Percentiles rank a stretch among this genome's conserved stretches.
phyloP scores from a whole-genome alignment of 2,113 vertebrate genomes.

The Glaucidium brasilianum region DNA sequence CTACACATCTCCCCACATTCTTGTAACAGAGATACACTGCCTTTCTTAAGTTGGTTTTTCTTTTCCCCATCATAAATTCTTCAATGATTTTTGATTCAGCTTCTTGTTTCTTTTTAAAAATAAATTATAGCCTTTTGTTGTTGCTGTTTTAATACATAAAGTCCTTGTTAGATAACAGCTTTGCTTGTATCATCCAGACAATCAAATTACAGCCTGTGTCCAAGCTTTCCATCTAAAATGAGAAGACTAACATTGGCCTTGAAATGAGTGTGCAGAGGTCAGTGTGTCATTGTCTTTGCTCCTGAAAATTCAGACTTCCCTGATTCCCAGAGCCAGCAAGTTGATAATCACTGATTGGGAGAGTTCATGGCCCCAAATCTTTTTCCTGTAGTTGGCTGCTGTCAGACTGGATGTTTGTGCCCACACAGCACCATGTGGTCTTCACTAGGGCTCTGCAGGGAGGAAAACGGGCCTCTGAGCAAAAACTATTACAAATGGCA shows the following conservation, averaged over 20 bases:
- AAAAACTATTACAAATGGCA: not conserved
- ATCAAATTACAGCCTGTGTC: not conserved
- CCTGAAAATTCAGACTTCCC: not conserved
- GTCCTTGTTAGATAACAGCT: not conserved
- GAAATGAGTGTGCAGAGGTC: not conserved
- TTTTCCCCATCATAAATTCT: not conserved
- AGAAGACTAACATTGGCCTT: not conserved
- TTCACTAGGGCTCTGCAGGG: not conserved
- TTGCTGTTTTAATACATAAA: not conserved
- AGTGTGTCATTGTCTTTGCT: not conserved
- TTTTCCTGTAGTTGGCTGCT: not conserved
- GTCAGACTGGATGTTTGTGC: not conserved
- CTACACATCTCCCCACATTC: not conserved
- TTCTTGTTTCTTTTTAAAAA: fast-evolving
- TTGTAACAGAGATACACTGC: not conserved
- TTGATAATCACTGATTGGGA: fast-evolving
- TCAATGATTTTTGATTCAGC: not conserved
- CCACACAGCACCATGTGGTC: not conserved
- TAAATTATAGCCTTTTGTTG: not conserved
- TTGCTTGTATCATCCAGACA: not conserved
- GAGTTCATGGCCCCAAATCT: not conserved
- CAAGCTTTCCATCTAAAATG: not conserved
- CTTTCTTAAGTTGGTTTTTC: not conserved
- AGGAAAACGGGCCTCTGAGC: not conserved
- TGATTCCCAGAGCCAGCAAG: not conserved